Evolutionary conservation across 2,797 vertebrate species (phyloP).

Genomic region (Siniperca obscura): DNA sequence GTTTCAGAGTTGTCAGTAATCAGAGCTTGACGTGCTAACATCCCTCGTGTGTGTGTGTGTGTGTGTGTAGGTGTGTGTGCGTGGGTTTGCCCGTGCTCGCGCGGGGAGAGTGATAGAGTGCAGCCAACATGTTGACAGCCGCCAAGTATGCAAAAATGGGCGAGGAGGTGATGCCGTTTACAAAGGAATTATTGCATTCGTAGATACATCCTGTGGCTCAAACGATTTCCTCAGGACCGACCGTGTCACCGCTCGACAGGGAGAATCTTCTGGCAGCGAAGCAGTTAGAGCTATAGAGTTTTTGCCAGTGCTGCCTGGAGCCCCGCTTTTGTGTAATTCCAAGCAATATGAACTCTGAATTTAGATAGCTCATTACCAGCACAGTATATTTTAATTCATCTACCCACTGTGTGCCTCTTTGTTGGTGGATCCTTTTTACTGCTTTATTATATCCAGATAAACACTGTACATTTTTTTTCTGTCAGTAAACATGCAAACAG

Average conservation of each 20-base stretch:
- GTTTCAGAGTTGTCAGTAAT: constrained; percentile 66
- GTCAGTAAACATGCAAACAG: constrained; percentile 53
- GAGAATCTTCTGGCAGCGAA: constrained; percentile 70
- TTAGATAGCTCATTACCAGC: constrained; percentile 84
- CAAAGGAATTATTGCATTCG: constrained; percentile 75
- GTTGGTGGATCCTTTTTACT: constrained; percentile 63
- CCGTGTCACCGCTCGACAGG: constrained; percentile 55
- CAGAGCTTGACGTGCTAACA: constrained; percentile 55
- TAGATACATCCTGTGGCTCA: constrained; percentile 68
- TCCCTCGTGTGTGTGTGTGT: constrained; percentile 7
- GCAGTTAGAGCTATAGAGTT: constrained; percentile 70
- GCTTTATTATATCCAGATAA: constrained; percentile 75
- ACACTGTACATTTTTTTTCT: constrained; percentile 42
- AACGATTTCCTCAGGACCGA: constrained; percentile 66
- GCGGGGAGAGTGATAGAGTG: constrained; percentile 68
- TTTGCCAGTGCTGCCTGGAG: constrained; percentile 65
- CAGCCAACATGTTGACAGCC: constrained; percentile 73
- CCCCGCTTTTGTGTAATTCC: constrained; percentile 80
- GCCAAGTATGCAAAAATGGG: constrained; percentile 69
- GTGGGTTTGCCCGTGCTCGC: constrained; percentile 11
- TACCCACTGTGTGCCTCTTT: constrained; percentile 66
- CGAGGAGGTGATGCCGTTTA: constrained; percentile 69
- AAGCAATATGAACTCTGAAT: constrained; percentile 82
- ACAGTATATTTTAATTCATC: constrained; percentile 78
- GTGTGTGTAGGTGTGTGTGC: constrained; percentile 21